phyloP scores from a whole-genome alignment of 2,113 vertebrate genomes.

The Paradisaea rubra region DNA sequence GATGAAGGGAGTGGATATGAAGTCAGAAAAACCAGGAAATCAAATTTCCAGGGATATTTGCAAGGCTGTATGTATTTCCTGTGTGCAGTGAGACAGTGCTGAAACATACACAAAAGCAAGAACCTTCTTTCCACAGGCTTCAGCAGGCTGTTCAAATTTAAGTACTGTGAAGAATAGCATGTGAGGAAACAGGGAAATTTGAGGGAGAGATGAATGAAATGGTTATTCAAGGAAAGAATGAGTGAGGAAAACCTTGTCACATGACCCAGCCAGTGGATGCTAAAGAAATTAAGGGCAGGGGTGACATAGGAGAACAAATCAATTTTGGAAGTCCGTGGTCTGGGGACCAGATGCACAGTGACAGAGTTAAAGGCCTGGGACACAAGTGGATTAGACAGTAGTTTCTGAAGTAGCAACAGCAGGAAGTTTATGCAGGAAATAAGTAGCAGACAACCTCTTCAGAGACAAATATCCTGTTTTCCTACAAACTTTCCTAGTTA shows the following conservation, averaged over 20 bases:
- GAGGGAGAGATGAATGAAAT: not conserved
- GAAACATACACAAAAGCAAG: not conserved
- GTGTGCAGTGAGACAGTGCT: not conserved
- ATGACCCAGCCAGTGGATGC: not conserved
- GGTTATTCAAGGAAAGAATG: not conserved
- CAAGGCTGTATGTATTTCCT: not conserved
- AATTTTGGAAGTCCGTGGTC: not conserved
- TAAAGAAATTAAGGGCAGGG: not conserved
- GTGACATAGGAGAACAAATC: not conserved
- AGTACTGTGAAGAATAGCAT: not conserved
- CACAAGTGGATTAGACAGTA: not conserved
- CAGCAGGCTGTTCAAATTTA: not conserved
- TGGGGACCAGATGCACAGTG: not conserved
- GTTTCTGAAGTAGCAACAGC: constrained; percentile 18
- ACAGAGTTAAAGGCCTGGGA: not conserved
- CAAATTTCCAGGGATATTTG: not conserved
- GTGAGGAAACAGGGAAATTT: not conserved
- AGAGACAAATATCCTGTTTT: constrained; percentile 51
- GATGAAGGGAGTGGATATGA: not conserved
- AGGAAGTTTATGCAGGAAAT: constrained; percentile 53
- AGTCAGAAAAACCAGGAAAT: not conserved
- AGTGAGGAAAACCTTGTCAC: not conserved
- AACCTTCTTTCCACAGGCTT: not conserved
- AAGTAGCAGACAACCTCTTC: constrained; percentile 33
- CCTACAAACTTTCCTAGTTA: constrained; percentile 26